Evolutionary conservation across 2,797 vertebrate species (phyloP).

Genomic region (Oryzias dopingdopingensis): DNA sequence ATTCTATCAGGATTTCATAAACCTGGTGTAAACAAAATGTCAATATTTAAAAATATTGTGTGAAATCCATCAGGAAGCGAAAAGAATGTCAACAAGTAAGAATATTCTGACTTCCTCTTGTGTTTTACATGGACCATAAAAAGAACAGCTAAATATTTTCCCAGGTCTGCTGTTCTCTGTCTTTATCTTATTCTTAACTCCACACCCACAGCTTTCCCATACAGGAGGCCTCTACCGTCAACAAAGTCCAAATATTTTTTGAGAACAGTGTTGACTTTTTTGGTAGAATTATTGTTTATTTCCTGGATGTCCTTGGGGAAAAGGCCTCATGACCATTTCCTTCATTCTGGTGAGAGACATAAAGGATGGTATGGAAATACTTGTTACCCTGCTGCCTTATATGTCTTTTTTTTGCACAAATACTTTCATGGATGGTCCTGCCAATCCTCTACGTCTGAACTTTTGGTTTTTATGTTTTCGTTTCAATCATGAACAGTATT

Average conservation of each 20-base stretch:
- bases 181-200: conserved; percentile 80
- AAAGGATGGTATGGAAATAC: conserved; percentile 49
- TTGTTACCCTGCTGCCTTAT: conserved; percentile 6
- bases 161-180: conserved; percentile 31
- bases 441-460: background rate
- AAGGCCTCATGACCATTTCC: conserved; percentile 60
- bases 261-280: conserved; percentile 92
- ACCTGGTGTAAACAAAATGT: background rate
- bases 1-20: too few species aligned
- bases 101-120: conserved; percentile 54
- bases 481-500: conserved; percentile 13
- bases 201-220: conserved; percentile 86
- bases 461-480: background rate
- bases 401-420: conserved; percentile 55
- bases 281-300: conserved; percentile 91
- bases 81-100: conserved; percentile 17
- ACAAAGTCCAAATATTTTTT: conserved; percentile 90
- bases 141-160: conserved; percentile 53
- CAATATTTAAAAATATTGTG: background rate
- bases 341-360: conserved; percentile 56
- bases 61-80: background rate
- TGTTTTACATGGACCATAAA: conserved; percentile 24
- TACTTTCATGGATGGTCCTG: conserved; percentile 9
- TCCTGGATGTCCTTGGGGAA: conserved; percentile 85
- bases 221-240: conserved; percentile 74